Evolutionary conservation across 1,140 invertebrate genomes (phyloP), one percentile per base, ranked within the genome.

Genomic region (Aporrectodea caliginosa): DNA sequence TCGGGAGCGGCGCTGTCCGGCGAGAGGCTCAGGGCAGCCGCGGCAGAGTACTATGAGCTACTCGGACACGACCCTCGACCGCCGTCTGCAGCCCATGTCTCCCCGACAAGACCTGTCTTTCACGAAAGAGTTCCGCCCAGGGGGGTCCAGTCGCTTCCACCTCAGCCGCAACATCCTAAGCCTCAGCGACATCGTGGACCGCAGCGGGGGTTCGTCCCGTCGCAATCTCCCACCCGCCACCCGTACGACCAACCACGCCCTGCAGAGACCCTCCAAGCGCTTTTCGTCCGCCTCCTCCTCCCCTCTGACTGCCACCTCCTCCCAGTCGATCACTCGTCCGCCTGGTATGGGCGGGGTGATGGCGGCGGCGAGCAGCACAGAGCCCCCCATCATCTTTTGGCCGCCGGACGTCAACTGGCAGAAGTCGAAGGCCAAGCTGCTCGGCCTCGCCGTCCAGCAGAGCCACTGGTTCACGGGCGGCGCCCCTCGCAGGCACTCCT

Each of bases 341-440:
- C 6, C 6, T 22, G 43, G 22, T 22, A 58, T 58, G 43, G 43
- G 43, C 6, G 43, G 43, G 6, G n/a, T n/a, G n/a, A 58, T 58
- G 43, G 43, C 22, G 43, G 22, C 43, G 6, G 22, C 43, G 6
- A 22, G 43, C 43, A 6, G 22, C 43, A 58, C 43, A 22, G 43
- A 58, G 43, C 43, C 43, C 43, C 43, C 43, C 6, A 6, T 76
- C 29, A 58, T 76, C 22, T 76, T 76, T 31, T 35, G 35, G 22
- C 75, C 75, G 29, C 75, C 75, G 35, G 43, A 68, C 35, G 33
- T 32, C n/a, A 32, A 35, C 30, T 76, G 75, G 75, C 75, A 76
- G 35, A 68, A 31, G 35, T n/a, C n/a, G 22, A 76, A 43, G 35
- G 75, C 75, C n/a, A 35, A 76, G 16, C 32, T 35, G 33, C 43